Conservation (phyloP, 2,797 vertebrate genomes). For the Muscicapa comitata region DNA sequence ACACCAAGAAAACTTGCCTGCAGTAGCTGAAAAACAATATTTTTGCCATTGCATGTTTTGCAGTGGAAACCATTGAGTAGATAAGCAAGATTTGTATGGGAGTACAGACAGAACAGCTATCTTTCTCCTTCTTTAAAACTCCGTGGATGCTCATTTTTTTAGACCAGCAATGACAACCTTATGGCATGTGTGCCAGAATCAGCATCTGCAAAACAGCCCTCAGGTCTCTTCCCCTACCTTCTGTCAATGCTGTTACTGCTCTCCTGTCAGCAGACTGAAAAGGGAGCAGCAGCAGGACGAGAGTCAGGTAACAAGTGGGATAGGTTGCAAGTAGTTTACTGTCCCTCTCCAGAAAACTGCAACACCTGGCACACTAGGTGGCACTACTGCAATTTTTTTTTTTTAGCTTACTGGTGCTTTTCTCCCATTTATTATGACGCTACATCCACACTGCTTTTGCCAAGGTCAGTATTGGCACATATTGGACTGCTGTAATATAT, state of each 20-base stretch:
- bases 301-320: neutral
- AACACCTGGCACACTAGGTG: constrained; percentile 65
- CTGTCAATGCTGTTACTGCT: neutral
- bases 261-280: neutral
- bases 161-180: neutral
- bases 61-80: neutral
- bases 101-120: neutral
- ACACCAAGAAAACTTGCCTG: neutral
- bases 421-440: neutral
- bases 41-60: neutral
- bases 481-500: neutral
- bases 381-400: constrained; percentile 53
- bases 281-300: neutral
- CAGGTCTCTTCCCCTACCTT: constrained; percentile 5
- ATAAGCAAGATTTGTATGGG: neutral
- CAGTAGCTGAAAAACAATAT: neutral
- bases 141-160: neutral
- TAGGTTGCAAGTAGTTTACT: neutral
- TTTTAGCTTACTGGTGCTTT: neutral
- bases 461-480: neutral
- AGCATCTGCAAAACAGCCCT: constrained; percentile 33
- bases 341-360: neutral
- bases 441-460: neutral
- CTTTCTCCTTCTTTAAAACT: neutral
- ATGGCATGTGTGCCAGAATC: constrained; percentile 13